These are phyloP conservation scores for Channa maculata DNA, from an alignment of 2,113 vertebrate genomes.

Conservation along the genomic window DNA sequence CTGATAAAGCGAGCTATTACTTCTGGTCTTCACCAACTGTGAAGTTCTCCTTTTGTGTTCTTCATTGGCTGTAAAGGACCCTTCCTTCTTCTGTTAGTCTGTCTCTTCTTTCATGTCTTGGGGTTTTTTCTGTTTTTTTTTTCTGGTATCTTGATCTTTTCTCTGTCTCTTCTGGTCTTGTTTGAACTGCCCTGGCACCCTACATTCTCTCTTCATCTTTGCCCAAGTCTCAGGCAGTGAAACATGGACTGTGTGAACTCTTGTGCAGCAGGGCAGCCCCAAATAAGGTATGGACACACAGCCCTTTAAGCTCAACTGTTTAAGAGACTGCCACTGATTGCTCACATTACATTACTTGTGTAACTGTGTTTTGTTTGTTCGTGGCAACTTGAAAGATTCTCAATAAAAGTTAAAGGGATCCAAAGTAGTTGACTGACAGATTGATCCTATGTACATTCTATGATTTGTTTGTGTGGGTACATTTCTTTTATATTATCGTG, in stretches of 20 bases:
- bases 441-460: not conserved
- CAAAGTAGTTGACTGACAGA: constrained; percentile 4
- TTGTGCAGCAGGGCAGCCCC: constrained; percentile 68
- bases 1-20: constrained; percentile 41
- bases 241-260: constrained; percentile 75
- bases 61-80: constrained; percentile 76
- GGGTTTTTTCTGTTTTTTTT: no score
- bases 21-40: constrained; percentile 67
- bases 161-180: constrained; percentile 21
- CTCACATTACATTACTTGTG: constrained; percentile 32
- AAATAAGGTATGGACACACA: constrained; percentile 82
- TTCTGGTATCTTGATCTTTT: not conserved
- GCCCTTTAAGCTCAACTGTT: constrained; percentile 57
- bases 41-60: constrained; percentile 72
- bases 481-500: no score
- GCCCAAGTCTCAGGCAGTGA: constrained; percentile 65
- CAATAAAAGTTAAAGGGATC: constrained; percentile 1
- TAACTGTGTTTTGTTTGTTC: constrained; percentile 6
- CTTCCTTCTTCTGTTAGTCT: constrained; percentile 70
- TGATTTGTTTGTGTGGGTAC: no score
- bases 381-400: not conserved
- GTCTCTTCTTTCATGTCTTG: constrained; percentile 37
- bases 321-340: constrained; percentile 60
- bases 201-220: constrained; percentile 45
- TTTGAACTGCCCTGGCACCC: constrained; percentile 29